These are phyloP conservation scores for Holothuria glaberrima DNA, from an alignment of 35 echinoderm and acorn worm genomes.

Conservation along the genomic window DNA sequence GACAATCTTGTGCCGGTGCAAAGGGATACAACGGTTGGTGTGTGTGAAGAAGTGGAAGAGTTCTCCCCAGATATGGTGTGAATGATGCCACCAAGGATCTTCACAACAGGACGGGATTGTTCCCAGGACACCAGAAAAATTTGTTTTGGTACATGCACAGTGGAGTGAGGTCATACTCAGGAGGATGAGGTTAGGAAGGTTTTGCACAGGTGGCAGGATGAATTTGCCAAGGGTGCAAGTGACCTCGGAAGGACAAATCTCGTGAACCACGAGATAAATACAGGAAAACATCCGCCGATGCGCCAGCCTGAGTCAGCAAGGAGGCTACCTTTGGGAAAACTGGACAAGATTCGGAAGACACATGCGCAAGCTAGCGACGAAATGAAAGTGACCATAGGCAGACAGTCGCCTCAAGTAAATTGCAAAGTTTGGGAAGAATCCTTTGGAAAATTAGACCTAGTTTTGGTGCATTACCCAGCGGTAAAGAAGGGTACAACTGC, in stretches of 20 bases:
- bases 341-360: background rate
- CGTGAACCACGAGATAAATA: too few relatives aligned
- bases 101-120: background rate
- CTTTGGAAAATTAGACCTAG: background rate
- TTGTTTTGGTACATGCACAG: constrained; percentile 38
- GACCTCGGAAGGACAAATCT: too few relatives aligned
- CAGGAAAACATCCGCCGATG: too few relatives aligned
- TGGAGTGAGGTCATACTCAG: background rate
- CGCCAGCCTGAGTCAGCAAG: too few relatives aligned
- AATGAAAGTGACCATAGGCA: background rate
- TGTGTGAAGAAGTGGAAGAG: constrained; percentile 55
- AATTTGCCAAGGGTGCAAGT: too few relatives aligned
- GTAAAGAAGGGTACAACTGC: constrained; percentile 23
- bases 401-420: background rate
- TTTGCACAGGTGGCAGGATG: too few relatives aligned
- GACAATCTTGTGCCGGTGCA: too few relatives aligned
- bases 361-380: background rate
- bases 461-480: constrained; percentile 12
- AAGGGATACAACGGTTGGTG: constrained; percentile 55
- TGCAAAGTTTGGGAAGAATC: background rate
- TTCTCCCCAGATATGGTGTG: background rate
- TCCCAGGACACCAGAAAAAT: constrained; percentile 4
- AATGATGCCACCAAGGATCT: constrained; percentile 13
- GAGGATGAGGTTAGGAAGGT: too few relatives aligned
- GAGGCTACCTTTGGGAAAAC: too few relatives aligned